Evolutionary conservation across 2,797 vertebrate species (phyloP), one percentile per base, ranked within the genome.

Genomic region (Coendou prehensilis): DNA sequence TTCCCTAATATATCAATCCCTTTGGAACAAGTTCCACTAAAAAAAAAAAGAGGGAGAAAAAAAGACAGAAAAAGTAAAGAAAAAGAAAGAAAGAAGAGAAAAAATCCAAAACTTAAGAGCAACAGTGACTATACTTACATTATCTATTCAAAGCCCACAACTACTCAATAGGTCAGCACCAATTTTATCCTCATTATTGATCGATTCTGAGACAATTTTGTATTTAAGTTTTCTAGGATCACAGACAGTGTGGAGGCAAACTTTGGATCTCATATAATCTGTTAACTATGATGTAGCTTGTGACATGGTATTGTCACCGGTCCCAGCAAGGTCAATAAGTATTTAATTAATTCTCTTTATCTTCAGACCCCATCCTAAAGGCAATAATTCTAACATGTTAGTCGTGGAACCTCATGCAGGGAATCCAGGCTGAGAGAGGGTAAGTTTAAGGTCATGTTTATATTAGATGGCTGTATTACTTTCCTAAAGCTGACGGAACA

Each of bases 141-240:
- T 64, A 33, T 61, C 75, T 88, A 18, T 81, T 87, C 33, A 26
- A 81, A 86, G 64, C 18, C 33, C 67, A 22, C 15, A 61, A 13
- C 59, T 22, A 59, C 26, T 30, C 47, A 71, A 2, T 85, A 93
- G 50, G 37, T 52, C 57, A 57, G 37, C 5, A 30, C 23, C 0
- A 0, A 41, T 71, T 41, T 69, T 59, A 61, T 57, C 6, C 11
- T 69, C 50, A 83, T 73, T 41, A 56, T 22, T 13, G 37, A 52
- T 54, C 71, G 63, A 85, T 80, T 57, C 30, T 26, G 67, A 82
- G 59, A 83, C 61, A 26, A 57, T 90, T 96, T 93, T 90, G 71
- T 6, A 54, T 26, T 15, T 59, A 41, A 26, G 50, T n/a, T 89
- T 79, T 79, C 50, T n/a, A 75, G 61, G 50, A 79, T 90, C 80